These are phyloP conservation scores for Drepana falcataria DNA, from an alignment of 2,888 invertebrate species.

Conservation along the genomic window DNA sequence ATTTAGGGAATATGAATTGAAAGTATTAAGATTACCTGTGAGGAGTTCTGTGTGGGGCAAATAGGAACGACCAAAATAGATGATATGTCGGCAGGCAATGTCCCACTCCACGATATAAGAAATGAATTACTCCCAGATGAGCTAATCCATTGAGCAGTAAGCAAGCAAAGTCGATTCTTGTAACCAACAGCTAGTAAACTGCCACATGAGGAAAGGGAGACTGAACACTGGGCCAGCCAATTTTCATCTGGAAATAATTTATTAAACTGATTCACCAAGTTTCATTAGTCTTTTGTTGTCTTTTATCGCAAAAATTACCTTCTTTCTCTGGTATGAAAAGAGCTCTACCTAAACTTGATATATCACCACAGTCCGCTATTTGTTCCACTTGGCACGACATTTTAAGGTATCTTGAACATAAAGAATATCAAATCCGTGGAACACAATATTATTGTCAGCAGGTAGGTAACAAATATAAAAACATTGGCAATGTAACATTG, in stretches of 20 bases:
- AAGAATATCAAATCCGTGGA: too few relatives aligned
- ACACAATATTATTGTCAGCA: too few relatives aligned
- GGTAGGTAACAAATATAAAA: too few relatives aligned
- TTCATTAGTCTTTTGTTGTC: too few relatives aligned
- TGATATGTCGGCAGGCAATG: slow-evolving; percentile 58
- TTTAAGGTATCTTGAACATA: too few relatives aligned
- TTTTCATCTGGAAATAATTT: slow-evolving; percentile 49
- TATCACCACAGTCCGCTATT: slow-evolving; percentile 80
- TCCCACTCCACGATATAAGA: slow-evolving; percentile 70
- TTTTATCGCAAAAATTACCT: slow-evolving; percentile 49
- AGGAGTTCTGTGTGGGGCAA: slow-evolving; percentile 66
- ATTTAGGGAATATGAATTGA: slow-evolving; percentile 1
- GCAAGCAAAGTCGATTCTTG: slow-evolving; percentile 57
- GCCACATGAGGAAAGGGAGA: slow-evolving; percentile 68
- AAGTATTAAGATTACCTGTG: slow-evolving; percentile 47
- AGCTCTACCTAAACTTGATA: slow-evolving; percentile 76
- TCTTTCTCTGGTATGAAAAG: slow-evolving; percentile 76
- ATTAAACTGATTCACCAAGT: background rate
- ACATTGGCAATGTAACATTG: too few relatives aligned
- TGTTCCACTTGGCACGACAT: slow-evolving; percentile 80
- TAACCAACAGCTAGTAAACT: slow-evolving; percentile 61
- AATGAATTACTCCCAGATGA: slow-evolving; percentile 62
- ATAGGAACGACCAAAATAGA: slow-evolving; percentile 55
- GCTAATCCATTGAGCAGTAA: slow-evolving; percentile 70
- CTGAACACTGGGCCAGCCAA: slow-evolving; percentile 64